Evolutionary conservation across 2,797 vertebrate species (phyloP).

Genomic region (Alfaro cultratus): DNA sequence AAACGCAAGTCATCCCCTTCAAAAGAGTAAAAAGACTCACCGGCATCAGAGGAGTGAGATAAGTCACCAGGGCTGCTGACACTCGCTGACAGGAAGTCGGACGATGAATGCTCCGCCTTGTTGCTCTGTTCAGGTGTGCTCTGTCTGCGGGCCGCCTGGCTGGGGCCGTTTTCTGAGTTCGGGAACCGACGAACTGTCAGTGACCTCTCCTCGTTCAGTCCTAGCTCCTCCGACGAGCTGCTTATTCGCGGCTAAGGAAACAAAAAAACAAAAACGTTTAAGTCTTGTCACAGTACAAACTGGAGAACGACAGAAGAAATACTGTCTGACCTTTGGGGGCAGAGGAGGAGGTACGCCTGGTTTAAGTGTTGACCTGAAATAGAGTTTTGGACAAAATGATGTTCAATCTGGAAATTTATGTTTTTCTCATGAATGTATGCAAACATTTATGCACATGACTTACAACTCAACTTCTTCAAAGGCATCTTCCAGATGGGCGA

Average conservation of each 20-base stretch:
- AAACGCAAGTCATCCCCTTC: too few species aligned
- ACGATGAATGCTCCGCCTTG: constrained; percentile 68
- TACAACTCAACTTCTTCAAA: constrained; percentile 82
- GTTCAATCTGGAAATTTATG: neutral
- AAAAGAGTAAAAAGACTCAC: constrained; percentile 47
- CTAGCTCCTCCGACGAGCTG: constrained; percentile 87
- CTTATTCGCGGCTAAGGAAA: constrained; percentile 84
- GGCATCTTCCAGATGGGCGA: constrained; percentile 79
- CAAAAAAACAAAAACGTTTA: neutral
- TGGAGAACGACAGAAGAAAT: too few species aligned
- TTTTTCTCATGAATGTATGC: neutral
- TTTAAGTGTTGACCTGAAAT: constrained; percentile 90
- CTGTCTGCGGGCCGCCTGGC: constrained; percentile 81
- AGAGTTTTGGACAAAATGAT: constrained; percentile 11
- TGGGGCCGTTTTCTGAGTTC: constrained; percentile 81
- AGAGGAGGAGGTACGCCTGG: constrained; percentile 89
- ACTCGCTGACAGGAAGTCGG: constrained; percentile 85
- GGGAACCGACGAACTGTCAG: constrained; percentile 90
- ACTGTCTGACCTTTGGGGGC: constrained; percentile 90
- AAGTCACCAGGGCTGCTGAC: constrained; percentile 87
- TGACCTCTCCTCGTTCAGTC: constrained; percentile 85
- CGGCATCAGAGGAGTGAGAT: constrained; percentile 74
- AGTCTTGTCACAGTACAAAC: neutral
- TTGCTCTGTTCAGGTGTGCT: constrained; percentile 86
- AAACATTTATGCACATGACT: constrained; percentile 47